Evolutionary conservation across 2,113 vertebrate genomes (phyloP).

Genomic region (Caranx ignobilis): DNA sequence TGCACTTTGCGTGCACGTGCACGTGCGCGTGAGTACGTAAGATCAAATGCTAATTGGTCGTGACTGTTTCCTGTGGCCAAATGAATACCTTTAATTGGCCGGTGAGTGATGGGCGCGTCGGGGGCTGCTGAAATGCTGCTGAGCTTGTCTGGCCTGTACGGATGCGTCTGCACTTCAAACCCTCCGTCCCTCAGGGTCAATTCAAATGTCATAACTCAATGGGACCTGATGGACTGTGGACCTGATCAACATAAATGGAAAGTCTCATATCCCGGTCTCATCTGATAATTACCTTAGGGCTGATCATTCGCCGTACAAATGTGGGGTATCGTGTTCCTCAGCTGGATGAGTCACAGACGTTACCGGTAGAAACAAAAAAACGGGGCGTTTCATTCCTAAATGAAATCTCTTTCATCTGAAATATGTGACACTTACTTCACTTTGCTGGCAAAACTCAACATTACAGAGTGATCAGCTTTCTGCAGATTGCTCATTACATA

Average conservation of each 20-base stretch:
- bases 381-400: slow-evolving; percentile 13
- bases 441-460: slow-evolving; percentile 16
- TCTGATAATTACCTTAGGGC: slow-evolving; percentile 57
- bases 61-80: slow-evolving; percentile 72
- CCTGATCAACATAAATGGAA: slow-evolving; percentile 70
- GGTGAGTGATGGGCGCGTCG: slow-evolving; percentile 59
- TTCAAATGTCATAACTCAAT: slow-evolving; percentile 69
- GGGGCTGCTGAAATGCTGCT: slow-evolving; percentile 30
- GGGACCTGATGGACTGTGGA: slow-evolving; percentile 60
- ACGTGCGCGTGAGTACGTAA: slow-evolving; percentile 15
- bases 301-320: slow-evolving; percentile 53
- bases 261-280: slow-evolving; percentile 39
- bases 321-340: slow-evolving; percentile 52
- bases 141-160: slow-evolving; percentile 50
- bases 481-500: slow-evolving; percentile 8
- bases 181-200: slow-evolving; percentile 60
- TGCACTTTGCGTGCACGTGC: not conserved
- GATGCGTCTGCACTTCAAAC: slow-evolving; percentile 56
- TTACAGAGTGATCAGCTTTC: slow-evolving; percentile 29
- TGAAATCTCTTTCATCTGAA: slow-evolving; percentile 27
- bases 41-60: slow-evolving; percentile 68
- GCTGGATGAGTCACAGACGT: slow-evolving; percentile 46
- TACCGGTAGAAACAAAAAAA: slow-evolving; percentile 35
- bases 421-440: slow-evolving; percentile 12
- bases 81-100: slow-evolving; percentile 69